These are phyloP conservation scores for Danio jaintianensis DNA, from an alignment of 2,797 vertebrate species.

Conservation along the genomic window DNA sequence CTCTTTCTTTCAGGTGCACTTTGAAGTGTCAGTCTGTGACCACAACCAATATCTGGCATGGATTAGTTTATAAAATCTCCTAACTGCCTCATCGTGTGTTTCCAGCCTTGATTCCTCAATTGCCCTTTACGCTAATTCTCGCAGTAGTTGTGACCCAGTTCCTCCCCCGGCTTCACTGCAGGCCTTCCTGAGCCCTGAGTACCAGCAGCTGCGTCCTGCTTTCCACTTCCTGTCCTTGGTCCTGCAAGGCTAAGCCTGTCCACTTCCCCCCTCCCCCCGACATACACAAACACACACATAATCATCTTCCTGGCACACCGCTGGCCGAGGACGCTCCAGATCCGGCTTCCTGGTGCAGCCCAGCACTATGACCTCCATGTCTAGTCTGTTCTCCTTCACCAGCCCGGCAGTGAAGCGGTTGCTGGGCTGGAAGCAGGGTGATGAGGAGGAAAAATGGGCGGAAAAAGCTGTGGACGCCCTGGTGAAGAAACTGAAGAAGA, in stretches of 20 bases:
- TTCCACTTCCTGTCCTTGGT: slow-evolving; percentile 84
- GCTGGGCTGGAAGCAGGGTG: slow-evolving; percentile 98
- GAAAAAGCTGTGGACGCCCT: slow-evolving; percentile 97
- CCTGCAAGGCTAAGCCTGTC: slow-evolving; percentile 75
- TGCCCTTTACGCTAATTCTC: slow-evolving; percentile 54
- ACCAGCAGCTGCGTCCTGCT: slow-evolving; percentile 85
- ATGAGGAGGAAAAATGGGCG: slow-evolving; percentile 99
- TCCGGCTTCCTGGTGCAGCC: slow-evolving; percentile 53
- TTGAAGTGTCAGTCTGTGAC: neutral
- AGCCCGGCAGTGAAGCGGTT: slow-evolving; percentile 97
- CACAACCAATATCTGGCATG: slow-evolving; percentile 43
- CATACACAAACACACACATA: slow-evolving; percentile 32
- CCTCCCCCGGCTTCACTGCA: slow-evolving; percentile 66
- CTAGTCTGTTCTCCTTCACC: slow-evolving; percentile 98
- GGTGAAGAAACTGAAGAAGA: slow-evolving; percentile 99
- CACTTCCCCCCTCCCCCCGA: slow-evolving; percentile 60
- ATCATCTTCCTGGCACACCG: slow-evolving; percentile 55
- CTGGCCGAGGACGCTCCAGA: slow-evolving; percentile 38
- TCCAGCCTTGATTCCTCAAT: slow-evolving; percentile 53
- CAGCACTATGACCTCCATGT: slow-evolving; percentile 93
- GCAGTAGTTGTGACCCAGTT: slow-evolving; percentile 73
- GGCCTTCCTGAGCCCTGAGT: slow-evolving; percentile 83
- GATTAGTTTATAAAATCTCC: slow-evolving; percentile 50
- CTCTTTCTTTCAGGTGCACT: slow-evolving; percentile 54
- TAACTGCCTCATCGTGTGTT: slow-evolving; percentile 29